Conservation (phyloP, 2,797 vertebrate genomes). For the Macrochelys suwanniensis region DNA sequence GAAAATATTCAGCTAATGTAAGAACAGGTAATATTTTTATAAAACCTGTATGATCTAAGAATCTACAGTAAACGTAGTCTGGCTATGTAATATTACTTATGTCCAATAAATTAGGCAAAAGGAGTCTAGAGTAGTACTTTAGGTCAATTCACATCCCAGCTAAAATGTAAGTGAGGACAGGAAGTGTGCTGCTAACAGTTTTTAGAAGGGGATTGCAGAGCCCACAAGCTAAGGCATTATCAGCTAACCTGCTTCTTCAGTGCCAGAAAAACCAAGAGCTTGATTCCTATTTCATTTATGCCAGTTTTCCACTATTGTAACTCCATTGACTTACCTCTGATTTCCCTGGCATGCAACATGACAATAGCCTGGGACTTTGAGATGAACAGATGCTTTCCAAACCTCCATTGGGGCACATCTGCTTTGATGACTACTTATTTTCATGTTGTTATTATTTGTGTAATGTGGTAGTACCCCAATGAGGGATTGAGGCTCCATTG, state of each 20-base stretch:
- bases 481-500: not conserved
- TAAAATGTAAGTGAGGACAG: not conserved
- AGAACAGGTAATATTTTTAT: not conserved
- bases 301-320: not conserved
- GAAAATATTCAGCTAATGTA: not conserved
- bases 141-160: not conserved
- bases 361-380: slow-evolving; percentile 26
- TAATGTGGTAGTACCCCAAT: not conserved
- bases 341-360: not conserved
- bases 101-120: not conserved
- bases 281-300: slow-evolving; percentile 4
- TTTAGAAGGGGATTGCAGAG: not conserved
- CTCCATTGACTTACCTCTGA: not conserved
- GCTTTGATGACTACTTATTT: slow-evolving; percentile 23
- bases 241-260: slow-evolving; percentile 33
- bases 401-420: not conserved
- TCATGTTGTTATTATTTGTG: slow-evolving; percentile 21
- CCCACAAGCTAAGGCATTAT: slow-evolving; percentile 5
- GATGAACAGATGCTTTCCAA: slow-evolving; percentile 36
- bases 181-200: not conserved
- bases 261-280: slow-evolving; percentile 1
- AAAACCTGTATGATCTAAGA: not conserved
- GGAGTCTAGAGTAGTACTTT: not conserved
- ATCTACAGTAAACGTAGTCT: not conserved
- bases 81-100: not conserved